Conservation (phyloP, 1,140 invertebrate genomes). For the Dreissena rostriformis region DNA sequence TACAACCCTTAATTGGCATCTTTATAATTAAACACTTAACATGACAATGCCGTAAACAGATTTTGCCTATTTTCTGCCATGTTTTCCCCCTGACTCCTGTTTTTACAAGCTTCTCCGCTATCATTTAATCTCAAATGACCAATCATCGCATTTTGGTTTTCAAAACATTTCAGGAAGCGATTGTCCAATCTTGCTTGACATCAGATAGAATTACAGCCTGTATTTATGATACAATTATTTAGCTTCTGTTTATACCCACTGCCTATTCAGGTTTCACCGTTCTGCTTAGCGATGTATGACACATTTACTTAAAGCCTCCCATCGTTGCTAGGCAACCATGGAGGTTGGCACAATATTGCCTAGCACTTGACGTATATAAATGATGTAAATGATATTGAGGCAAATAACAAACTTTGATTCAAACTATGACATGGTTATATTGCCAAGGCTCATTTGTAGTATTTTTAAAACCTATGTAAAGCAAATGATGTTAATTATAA, state of each 20-base stretch:
- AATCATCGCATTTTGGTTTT: constrained; percentile 21
- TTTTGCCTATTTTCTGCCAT: constrained; percentile 24
- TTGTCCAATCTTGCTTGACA: constrained; percentile 13
- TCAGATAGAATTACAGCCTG: constrained; percentile 40
- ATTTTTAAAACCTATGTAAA: no score
- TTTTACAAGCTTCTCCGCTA: constrained; percentile 5
- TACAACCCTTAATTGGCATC: neutral
- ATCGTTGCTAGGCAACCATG: neutral
- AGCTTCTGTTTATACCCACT: neutral
- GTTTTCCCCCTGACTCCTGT: neutral
- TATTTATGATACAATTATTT: constrained; percentile 46
- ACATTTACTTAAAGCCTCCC: no score
- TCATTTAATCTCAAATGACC: constrained; percentile 15
- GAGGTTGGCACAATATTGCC: no score
- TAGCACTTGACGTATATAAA: no score
- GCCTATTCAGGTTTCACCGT: no score
- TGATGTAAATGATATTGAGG: no score
- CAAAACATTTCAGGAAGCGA: constrained; percentile 26
- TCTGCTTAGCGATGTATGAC: no score
- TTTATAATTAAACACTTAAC: neutral
- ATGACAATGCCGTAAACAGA: neutral
- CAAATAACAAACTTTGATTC: no score
- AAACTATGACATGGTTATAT: no score
- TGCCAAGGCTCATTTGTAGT: no score
- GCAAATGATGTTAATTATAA: no score